Percentiles rank a stretch among this genome's conserved stretches.
phyloP scores from a whole-genome alignment of 2,113 vertebrate species.

The Apistogramma diplotaenia region DNA sequence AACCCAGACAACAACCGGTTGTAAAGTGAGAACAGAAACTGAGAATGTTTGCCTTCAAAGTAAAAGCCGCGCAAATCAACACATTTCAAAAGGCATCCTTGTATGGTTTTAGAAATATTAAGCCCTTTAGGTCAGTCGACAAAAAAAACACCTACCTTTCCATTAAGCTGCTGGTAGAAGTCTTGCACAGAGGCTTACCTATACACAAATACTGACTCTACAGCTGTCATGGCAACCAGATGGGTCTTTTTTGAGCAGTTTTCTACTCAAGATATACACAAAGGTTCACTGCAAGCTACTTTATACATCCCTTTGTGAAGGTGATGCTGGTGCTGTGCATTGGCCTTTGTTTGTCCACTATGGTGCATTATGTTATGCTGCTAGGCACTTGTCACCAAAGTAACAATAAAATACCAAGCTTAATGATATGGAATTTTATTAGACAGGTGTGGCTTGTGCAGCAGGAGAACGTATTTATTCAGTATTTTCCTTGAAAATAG shows the following conservation, averaged over 20 bases:
- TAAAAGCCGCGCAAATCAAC: not conserved
- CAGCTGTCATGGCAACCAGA: not conserved
- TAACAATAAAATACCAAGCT: not conserved
- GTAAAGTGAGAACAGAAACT: not conserved
- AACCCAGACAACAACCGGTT: too few species aligned
- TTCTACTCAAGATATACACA: not conserved
- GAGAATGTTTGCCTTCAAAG: not conserved
- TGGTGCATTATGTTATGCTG: not conserved
- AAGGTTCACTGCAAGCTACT: not conserved
- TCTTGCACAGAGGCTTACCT: not conserved
- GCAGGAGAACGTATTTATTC: not conserved
- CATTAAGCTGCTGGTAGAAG: not conserved
- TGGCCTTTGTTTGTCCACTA: not conserved
- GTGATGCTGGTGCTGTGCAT: not conserved
- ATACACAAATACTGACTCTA: not conserved
- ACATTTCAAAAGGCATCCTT: not conserved
- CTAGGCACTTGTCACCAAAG: not conserved
- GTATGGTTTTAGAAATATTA: not conserved
- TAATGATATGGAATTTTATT: not conserved
- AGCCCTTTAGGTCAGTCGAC: not conserved
- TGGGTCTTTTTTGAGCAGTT: not conserved
- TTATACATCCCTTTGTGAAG: not conserved
- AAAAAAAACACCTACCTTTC: not conserved
- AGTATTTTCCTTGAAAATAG: not conserved
- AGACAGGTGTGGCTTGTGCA: not conserved